Percentiles rank a stretch among this genome's conserved stretches.
These are phyloP conservation scores for Latrodectus geometricus DNA, from an alignment of 1,140 invertebrate species.

Conservation along the genomic window DNA sequence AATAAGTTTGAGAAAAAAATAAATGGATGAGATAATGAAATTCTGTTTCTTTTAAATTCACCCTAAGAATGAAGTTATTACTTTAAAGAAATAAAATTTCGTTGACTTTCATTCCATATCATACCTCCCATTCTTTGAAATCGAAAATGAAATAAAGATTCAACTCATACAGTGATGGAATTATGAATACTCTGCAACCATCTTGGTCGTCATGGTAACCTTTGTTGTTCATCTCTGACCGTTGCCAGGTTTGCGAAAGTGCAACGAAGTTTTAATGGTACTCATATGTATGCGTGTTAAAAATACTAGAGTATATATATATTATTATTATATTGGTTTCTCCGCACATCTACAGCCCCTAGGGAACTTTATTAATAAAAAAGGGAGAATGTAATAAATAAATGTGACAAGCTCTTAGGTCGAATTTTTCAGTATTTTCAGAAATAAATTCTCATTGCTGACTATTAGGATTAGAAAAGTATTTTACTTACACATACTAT, in stretches of 20 bases:
- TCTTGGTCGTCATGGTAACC: slow-evolving; percentile 48
- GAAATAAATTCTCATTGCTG: too few relatives aligned
- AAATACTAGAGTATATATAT: slow-evolving; percentile 43
- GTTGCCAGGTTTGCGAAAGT: slow-evolving; percentile 48
- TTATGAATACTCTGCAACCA: slow-evolving; percentile 40
- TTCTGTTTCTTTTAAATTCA: not conserved
- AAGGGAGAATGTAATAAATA: not conserved
- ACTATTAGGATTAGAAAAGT: too few relatives aligned
- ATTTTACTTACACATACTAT: too few relatives aligned
- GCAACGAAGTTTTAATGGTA: slow-evolving; percentile 35
- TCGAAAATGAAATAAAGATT: slow-evolving; percentile 48
- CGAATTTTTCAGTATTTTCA: too few relatives aligned
- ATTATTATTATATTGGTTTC: slow-evolving; percentile 36
- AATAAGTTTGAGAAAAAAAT: not conserved
- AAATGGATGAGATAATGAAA: not conserved
- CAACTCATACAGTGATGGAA: slow-evolving; percentile 6
- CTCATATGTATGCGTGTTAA: slow-evolving; percentile 53
- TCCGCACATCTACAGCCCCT: not conserved
- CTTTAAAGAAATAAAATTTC: slow-evolving; percentile 31
- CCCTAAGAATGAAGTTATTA: slow-evolving; percentile 39
- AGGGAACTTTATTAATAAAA: slow-evolving; percentile 50
- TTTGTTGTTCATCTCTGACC: slow-evolving; percentile 54
- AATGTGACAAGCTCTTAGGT: too few relatives aligned
- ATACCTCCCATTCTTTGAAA: not conserved
- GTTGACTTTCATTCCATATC: slow-evolving; percentile 44